Evolutionary conservation across 2,797 vertebrate genomes (phyloP), one percentile per base, ranked within the genome.

Genomic region (Gobionotothen gibberifrons): DNA sequence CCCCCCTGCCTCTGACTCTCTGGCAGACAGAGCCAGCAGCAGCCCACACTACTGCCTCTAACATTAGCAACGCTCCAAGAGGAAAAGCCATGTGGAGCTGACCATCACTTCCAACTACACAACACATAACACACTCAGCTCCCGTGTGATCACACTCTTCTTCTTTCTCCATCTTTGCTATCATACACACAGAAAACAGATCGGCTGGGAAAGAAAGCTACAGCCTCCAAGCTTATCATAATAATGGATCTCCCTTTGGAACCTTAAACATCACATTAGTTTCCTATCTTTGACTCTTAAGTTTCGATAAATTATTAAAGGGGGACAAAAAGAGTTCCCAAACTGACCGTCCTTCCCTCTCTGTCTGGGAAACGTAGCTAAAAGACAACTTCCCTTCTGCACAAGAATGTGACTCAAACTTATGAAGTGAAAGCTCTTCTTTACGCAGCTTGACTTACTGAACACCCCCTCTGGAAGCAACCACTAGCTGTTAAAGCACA

Each of bases 81-180:
- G 81, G 74, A 82, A 85, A 86, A 88, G 76, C 86, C 91, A 92
- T 90, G 91, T 88, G 89, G 89, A 85, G 89, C 79, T 87, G 79
- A 81, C 74, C 75, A 84, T 87, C 87, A 85, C 74, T 72, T 71
- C 75, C 65, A 77, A 70, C 85, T 53, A 42, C 70, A 60, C 60
- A 71, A 67, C 66, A 76, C 63, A 71, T 49, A 69, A 69, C 60
- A 70, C 48, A 36, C 75, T 72, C 66, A 55, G 58, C 73, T 78
- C 69, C 77, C 52, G 6, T 68, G 63, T 36, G 63, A 77, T 79
- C 72, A 66, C 74, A 26, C 79, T 78, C 59, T 26, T 26, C 26
- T 26, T 26, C 26, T 69, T 76, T 48, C 69, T 71, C 63, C 60
- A 77, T 63, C 71, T 83, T 62, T 60, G 73, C 3, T 62, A 36